These are phyloP conservation scores for Eulemur mongoz DNA, from an alignment of 2,797 vertebrate genomes.

Conservation along the genomic window DNA sequence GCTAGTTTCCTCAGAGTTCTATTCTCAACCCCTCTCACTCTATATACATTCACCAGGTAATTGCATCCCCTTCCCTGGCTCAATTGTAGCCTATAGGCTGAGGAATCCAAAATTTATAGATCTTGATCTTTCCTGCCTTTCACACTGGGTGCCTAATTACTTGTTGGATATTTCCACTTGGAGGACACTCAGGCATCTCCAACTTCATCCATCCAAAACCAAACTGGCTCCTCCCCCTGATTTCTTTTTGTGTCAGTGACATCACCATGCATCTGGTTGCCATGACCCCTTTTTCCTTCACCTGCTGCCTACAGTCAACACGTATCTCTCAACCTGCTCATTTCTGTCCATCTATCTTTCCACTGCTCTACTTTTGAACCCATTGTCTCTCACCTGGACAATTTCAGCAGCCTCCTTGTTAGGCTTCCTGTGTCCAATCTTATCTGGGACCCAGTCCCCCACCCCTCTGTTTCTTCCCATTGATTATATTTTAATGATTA, in stretches of 20 bases:
- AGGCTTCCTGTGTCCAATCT: not conserved
- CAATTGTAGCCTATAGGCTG: not conserved
- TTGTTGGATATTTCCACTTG: not conserved
- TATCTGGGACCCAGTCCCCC: no score
- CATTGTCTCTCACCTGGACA: not conserved
- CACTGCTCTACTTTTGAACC: not conserved
- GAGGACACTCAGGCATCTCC: not conserved
- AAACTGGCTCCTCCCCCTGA: not conserved
- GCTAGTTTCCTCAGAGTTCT: not conserved
- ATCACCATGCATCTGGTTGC: not conserved
- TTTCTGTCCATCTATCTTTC: not conserved
- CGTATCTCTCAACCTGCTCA: not conserved
- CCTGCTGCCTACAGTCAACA: not conserved
- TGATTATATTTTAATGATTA: not conserved
- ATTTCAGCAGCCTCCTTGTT: not conserved
- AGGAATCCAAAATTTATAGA: not conserved
- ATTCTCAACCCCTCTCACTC: not conserved
- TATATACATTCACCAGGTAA: not conserved
- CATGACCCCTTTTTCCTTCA: not conserved
- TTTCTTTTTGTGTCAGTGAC: not conserved
- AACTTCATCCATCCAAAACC: not conserved
- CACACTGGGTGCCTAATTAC: not conserved
- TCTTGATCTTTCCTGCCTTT: not conserved
- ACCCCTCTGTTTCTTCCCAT: not conserved
- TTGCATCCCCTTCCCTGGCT: not conserved